These are phyloP conservation scores for Leucophora obtusa DNA, from an alignment of 2,888 invertebrate species.

Conservation along the genomic window DNA sequence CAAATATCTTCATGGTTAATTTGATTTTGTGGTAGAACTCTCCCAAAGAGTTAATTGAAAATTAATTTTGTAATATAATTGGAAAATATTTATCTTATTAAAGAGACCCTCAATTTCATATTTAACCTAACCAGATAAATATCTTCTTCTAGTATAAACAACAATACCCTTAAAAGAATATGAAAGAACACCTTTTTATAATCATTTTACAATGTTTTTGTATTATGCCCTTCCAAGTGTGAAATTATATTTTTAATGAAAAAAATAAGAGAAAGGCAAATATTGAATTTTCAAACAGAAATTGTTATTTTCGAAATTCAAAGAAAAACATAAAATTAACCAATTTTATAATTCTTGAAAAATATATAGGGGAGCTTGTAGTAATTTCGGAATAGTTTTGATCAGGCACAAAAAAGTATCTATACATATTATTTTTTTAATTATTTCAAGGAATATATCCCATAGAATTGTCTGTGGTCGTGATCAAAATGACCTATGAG, in stretches of 20 bases:
- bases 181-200: constrained; percentile 6
- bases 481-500: no score
- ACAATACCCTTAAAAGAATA: neutral
- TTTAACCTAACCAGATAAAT: no score
- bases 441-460: no score
- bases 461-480: no score
- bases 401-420: no score
- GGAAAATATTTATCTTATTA: neutral
- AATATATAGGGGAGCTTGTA: no score
- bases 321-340: no score
- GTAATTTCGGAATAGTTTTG: no score
- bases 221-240: constrained; percentile 24
- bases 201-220: neutral
- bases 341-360: no score
- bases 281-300: neutral
- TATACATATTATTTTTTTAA: no score
- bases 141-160: neutral
- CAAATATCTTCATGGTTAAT: neutral
- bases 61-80: neutral
- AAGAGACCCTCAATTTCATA: no score
- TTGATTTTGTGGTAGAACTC: neutral
- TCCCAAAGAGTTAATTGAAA: constrained; percentile 6
- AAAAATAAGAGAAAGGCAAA: neutral
- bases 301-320: constrained; percentile 6
- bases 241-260: constrained; percentile 23